phyloP scores from a whole-genome alignment of 2,113 vertebrate genomes.

The Chaetura pelagica region DNA sequence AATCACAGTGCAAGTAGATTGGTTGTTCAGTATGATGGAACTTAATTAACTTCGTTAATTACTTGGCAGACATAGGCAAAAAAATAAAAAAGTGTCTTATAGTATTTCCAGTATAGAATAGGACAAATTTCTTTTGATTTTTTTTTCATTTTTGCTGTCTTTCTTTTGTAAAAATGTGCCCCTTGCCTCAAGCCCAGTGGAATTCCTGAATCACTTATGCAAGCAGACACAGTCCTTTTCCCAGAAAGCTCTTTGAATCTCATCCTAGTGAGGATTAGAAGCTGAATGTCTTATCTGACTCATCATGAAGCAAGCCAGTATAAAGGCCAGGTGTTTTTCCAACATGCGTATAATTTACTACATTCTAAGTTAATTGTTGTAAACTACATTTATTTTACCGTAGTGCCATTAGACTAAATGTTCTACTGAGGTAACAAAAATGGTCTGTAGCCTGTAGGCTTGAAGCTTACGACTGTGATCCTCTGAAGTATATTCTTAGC shows the following conservation, averaged over 20 bases:
- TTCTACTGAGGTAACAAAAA: not conserved
- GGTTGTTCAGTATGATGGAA: not conserved
- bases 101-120: not conserved
- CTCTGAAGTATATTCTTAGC: not conserved
- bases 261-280: not conserved
- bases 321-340: slow-evolving; percentile 9
- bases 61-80: not conserved
- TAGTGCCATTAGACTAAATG: not conserved
- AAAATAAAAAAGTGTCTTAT: not conserved
- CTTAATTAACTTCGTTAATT: slow-evolving; percentile 37
- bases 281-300: not conserved
- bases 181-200: not conserved
- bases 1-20: not conserved
- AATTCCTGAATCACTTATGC: slow-evolving; percentile 2
- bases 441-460: not conserved
- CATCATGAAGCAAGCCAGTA: not conserved
- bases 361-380: not conserved
- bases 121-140: slow-evolving; percentile 1
- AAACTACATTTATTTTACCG: not conserved
- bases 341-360: not conserved
- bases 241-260: not conserved
- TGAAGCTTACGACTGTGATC: not conserved
- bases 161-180: not conserved
- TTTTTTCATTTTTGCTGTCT: not conserved
- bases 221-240: not conserved